A percentile compares a stretch with the other conserved stretches of the same genome.
Conservation (phyloP, 2,888 invertebrate species). For the Cantharis rufa region DNA sequence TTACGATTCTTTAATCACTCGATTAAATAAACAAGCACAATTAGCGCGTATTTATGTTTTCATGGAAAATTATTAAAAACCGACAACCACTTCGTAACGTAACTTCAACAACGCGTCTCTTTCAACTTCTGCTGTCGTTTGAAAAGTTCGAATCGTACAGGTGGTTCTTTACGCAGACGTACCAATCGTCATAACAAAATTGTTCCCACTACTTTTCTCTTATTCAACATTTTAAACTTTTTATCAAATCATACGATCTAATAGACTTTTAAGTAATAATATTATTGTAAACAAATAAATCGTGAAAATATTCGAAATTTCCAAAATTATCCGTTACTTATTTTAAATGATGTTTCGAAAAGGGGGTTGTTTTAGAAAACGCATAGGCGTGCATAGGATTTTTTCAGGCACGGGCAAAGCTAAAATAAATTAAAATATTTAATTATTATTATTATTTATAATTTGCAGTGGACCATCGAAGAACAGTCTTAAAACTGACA, state of each 20-base stretch:
- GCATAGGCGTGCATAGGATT: no score
- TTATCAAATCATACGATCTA: background rate
- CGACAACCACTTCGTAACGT: background rate
- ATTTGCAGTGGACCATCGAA: no score
- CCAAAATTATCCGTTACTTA: no score
- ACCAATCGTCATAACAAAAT: background rate
- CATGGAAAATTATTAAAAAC: background rate
- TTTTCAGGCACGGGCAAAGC: no score
- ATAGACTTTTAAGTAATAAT: background rate
- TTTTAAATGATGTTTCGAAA: no score
- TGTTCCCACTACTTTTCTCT: background rate
- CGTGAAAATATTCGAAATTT: background rate
- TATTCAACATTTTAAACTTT: background rate
- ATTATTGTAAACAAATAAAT: background rate
- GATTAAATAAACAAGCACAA: background rate
- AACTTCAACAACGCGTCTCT: background rate
- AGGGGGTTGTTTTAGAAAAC: no score
- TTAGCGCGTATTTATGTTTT: background rate
- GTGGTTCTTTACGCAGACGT: background rate
- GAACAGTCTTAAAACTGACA: no score
- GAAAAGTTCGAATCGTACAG: background rate
- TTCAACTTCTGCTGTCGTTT: background rate
- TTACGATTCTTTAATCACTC: background rate
- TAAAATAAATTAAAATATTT: no score
- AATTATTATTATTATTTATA: no score